Conservation (phyloP, 2,888 invertebrate genomes). For the Colletes collaris region DNA sequence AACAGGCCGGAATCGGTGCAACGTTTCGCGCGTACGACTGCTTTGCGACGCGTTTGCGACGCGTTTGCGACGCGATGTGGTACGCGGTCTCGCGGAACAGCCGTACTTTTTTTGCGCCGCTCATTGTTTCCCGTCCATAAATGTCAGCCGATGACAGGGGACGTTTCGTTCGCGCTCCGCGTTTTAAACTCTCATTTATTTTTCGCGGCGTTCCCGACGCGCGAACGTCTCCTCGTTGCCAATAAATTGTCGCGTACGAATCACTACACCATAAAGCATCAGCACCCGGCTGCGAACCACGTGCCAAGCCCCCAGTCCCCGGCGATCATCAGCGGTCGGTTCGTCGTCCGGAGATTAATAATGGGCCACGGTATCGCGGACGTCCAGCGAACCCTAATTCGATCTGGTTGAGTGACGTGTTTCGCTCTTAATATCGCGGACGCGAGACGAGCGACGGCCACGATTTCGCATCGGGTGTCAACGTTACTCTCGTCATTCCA, state of each 20-base stretch:
- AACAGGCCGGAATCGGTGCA: neutral
- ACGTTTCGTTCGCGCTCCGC: conserved; percentile 38
- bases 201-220: conserved; percentile 35
- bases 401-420: conserved; percentile 32
- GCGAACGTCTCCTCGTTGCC: conserved; percentile 13
- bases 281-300: conserved; percentile 14
- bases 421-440: conserved; percentile 39
- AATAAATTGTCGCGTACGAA: conserved; percentile 62
- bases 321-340: conserved; percentile 34
- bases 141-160: conserved; percentile 60
- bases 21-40: neutral
- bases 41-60: neutral
- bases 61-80: neutral
- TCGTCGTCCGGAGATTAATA: conserved; percentile 42
- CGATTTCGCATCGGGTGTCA: conserved; percentile 32
- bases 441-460: conserved; percentile 5
- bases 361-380: conserved; percentile 19
- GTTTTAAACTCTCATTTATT: conserved; percentile 65
- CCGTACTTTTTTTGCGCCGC: conserved; percentile 52
- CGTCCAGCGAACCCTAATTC: conserved; percentile 29
- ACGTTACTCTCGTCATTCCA: conserved; percentile 26
- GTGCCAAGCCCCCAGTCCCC: conserved; percentile 1
- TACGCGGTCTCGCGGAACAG: conserved; percentile 9
- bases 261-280: conserved; percentile 58
- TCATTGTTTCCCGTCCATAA: conserved; percentile 66